These are phyloP conservation scores for Apotomis betuletana DNA, from an alignment of 2,888 invertebrate genomes.

Conservation along the genomic window DNA sequence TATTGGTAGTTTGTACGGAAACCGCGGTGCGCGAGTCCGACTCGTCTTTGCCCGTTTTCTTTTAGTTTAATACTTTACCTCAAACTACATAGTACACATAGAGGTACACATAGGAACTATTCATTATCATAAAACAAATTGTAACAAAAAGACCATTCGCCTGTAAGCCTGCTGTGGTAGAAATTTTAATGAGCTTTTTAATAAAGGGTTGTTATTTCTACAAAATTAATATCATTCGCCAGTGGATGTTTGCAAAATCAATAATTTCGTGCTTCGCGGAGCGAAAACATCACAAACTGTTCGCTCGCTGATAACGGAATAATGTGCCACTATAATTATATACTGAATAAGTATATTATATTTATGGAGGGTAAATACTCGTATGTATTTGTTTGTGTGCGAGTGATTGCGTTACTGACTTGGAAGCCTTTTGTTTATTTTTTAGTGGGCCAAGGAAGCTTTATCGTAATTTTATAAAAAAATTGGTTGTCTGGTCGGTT, in stretches of 20 bases:
- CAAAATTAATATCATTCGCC: constrained; percentile 31
- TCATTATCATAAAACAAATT: no score
- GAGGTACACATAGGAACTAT: no score
- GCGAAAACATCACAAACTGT: constrained; percentile 39
- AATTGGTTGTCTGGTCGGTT: no score
- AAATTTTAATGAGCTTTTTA: constrained; percentile 29
- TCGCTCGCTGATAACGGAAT: constrained; percentile 31
- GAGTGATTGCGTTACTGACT: background rate
- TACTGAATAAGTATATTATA: background rate
- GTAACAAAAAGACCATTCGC: background rate
- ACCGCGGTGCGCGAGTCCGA: no score
- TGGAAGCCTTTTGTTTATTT: background rate
- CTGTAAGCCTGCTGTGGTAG: background rate
- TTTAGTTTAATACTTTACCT: no score
- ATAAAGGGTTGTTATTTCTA: constrained; percentile 26
- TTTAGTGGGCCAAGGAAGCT: no score
- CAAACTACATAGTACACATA: no score
- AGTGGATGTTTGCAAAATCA: constrained; percentile 38
- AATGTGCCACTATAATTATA: constrained; percentile 23
- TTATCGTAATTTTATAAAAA: no score
- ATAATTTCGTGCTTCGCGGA: constrained; percentile 37
- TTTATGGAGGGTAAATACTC: background rate
- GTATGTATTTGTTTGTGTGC: background rate
- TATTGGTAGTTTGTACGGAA: no score
- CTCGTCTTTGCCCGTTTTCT: no score